Evolutionary conservation across 1,140 invertebrate genomes (phyloP).

Genomic region (Drosophila nebulosa): DNA sequence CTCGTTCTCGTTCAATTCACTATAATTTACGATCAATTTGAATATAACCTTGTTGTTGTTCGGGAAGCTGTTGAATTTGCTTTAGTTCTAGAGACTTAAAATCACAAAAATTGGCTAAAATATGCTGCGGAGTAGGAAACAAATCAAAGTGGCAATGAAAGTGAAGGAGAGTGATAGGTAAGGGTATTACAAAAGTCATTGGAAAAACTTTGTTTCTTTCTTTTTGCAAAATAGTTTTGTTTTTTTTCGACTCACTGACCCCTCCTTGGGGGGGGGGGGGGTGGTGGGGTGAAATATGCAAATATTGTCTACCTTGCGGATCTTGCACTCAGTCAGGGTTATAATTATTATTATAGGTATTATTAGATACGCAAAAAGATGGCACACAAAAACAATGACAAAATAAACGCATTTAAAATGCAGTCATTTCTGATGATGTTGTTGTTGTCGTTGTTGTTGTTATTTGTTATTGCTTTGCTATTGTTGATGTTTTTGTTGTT

Average conservation of each 20-base stretch:
- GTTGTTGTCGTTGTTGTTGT: not conserved
- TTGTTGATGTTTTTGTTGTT: not conserved
- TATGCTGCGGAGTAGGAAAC: too few species aligned
- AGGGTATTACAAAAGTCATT: too few species aligned
- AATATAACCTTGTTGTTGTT: not conserved
- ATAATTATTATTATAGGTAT: not conserved
- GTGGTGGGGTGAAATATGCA: not conserved
- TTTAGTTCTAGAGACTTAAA: too few species aligned
- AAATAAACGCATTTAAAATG: constrained; percentile 7
- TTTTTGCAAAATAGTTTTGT: not conserved
- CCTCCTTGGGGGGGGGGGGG: too few species aligned
- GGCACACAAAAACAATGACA: not conserved
- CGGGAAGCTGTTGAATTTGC: too few species aligned
- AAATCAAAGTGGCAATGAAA: too few species aligned
- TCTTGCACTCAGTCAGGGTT: constrained; percentile 6
- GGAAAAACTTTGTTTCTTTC: not conserved
- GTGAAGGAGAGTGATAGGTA: too few species aligned
- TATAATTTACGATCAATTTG: not conserved
- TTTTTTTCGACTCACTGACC: too few species aligned
- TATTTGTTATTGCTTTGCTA: too few species aligned
- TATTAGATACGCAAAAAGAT: constrained; percentile 9
- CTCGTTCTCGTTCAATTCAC: not conserved
- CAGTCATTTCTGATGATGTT: not conserved
- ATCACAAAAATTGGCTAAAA: too few species aligned
- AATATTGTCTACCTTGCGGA: not conserved